Base-by-base conservation (phyloP, 2,888 invertebrate genomes). In the Colostygia pectinataria region DNA sequence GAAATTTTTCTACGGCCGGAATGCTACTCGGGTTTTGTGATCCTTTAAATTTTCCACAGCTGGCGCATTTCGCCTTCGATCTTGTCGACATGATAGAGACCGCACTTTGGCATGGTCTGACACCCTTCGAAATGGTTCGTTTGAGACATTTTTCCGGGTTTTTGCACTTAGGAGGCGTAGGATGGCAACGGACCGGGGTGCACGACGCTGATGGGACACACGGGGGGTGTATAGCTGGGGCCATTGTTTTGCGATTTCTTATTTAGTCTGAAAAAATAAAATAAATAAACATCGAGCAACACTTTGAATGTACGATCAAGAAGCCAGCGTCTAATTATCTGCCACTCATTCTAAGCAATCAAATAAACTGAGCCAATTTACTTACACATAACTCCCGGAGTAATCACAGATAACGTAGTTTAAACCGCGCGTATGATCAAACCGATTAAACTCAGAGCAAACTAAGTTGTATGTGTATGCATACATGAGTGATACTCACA, bases 151-250 rank as follows among this genome's bases (percentile, higher is more conserved):
- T 72, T 61, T 83, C 82, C 9, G 89, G 89, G 39, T 76, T 72
- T 36, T 65, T 10, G 54, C 89, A 89, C 2, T 80, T 79, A 0
- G 88, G 86, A 7, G 78, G 77, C 3, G 75, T 67, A 8, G 86
- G 89, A 32, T 89, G 87, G 58, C 89, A 89, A 45, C 85, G 77
- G 25, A 76, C 47, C 0, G 82, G 80, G 14, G 67, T 60, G 66
- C 89, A 88, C 1, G 87, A 83, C 18, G 88, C 74, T 3, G 77
- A 65, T 2, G 88, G 87, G 10, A 81, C 83, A 65, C 89, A 89
- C 27, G 89, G 82, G 33, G 88, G 88, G 57, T 86, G 86, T 53
- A 76, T 68, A 51, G 67, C 47, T 6, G 83, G 84, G 53, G 83
- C 78, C 85, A 85, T 85, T 56, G 42, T 42, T 10, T 20, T 53